Evolutionary conservation across 2,888 invertebrate species (phyloP), one percentile per base, ranked within the genome.

Genomic region (Leptinotarsa peninsularis): DNA sequence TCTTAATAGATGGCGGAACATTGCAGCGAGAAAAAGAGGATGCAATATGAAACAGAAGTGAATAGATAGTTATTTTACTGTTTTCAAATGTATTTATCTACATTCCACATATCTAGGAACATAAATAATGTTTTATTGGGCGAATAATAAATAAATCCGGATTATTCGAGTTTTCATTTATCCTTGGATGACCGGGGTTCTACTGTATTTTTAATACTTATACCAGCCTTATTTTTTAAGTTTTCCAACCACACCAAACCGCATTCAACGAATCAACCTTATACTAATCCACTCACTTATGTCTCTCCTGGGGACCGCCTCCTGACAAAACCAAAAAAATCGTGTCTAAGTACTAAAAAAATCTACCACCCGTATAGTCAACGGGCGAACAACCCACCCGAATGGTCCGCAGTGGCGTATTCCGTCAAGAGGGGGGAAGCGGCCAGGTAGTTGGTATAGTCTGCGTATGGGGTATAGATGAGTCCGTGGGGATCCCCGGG

Each of bases 311-410:
- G 54, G 54, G 54, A 54, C 54, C 54, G 54, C 54, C 54, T 18
- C 54, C 18, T 52, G 63, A 63, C 63, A 63, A 63, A 63, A 63
- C 63, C 49, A 17, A 70, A 66, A 68, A 18, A 58, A 63, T 49
- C 13, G 23, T 15, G 27, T 23, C 73, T 60, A 78, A 72, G 54
- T 72, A 72, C 50, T 73, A 68, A 72, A 73, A 66, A 69, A 70
- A 74, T 76, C 68, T 54, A 54, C 60, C 69, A 58, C 67, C 68
- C 50, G 63, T 63, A 69, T 67, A 78, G 85, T 94, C 92, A 94
- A 91, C 94, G 93, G 90, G 94, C 94, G 92, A 94, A 94, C 90
- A 94, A 94, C 97, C 96, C 96, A 97, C 97, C 97, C 93, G 96
- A 94, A 93, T 96, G 96, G 91, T 96, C 96, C 87, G 96, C 94